Percentiles rank a stretch among this genome's conserved stretches.
phyloP scores from a whole-genome alignment of 2,888 invertebrate genomes.

The Melipona bicolor region DNA sequence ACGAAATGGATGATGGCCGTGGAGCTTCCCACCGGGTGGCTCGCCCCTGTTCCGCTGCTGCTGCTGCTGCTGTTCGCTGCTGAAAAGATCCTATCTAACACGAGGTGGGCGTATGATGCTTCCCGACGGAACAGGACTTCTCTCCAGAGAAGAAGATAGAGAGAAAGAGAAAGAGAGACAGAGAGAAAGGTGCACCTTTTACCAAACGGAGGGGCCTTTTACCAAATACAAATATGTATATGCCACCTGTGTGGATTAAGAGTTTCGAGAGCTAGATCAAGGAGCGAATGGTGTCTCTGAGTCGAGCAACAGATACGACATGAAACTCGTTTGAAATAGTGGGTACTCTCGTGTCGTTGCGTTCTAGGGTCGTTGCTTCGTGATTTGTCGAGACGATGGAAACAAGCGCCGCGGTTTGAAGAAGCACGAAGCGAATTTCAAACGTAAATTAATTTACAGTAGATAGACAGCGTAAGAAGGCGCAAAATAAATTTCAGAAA shows the following conservation, averaged over 20 bases:
- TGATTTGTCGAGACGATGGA: background rate
- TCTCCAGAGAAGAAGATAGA: slow-evolving; percentile 19
- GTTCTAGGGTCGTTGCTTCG: background rate
- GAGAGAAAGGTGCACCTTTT: slow-evolving; percentile 6
- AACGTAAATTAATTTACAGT: too few species aligned
- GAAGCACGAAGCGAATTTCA: too few species aligned
- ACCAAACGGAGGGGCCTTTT: slow-evolving; percentile 37
- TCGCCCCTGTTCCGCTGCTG: slow-evolving; percentile 54
- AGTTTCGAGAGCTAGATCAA: slow-evolving; percentile 32
- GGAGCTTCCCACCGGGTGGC: slow-evolving; percentile 63
- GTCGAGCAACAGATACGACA: slow-evolving; percentile 26
- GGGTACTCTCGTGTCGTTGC: background rate
- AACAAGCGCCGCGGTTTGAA: too few species aligned
- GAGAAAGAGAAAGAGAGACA: background rate
- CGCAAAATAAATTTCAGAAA: too few species aligned
- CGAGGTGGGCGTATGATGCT: slow-evolving; percentile 67
- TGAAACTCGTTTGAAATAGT: slow-evolving; percentile 6
- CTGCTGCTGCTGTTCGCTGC: slow-evolving; percentile 38
- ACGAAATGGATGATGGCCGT: slow-evolving; percentile 63
- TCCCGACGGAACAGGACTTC: slow-evolving; percentile 48
- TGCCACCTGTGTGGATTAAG: slow-evolving; percentile 67
- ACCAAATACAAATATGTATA: slow-evolving; percentile 59
- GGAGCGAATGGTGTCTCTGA: slow-evolving; percentile 27
- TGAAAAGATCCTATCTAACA: slow-evolving; percentile 67
- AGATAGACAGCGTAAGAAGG: too few species aligned